Conservation (phyloP, 2,888 invertebrate species). For the Drosophila emarginata region DNA sequence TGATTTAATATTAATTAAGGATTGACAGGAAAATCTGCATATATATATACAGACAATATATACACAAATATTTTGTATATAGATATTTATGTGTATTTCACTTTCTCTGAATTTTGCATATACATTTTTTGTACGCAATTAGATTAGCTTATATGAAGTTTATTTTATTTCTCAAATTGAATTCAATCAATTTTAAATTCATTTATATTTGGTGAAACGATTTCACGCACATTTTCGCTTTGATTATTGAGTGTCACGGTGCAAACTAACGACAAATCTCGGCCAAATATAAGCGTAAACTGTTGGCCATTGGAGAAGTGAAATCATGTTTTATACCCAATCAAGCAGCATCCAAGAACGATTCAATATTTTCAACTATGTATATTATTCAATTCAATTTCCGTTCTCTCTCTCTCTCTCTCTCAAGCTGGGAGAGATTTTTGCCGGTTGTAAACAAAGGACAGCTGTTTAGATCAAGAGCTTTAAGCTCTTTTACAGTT, state of each 20-base stretch:
- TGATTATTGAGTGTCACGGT: neutral
- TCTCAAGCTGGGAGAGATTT: neutral
- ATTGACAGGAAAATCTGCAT: constrained; percentile 45
- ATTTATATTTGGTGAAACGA: constrained; percentile 43
- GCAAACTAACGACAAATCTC: constrained; percentile 6
- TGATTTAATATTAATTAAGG: constrained; percentile 73
- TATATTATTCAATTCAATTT: neutral
- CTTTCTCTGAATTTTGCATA: neutral
- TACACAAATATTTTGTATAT: neutral
- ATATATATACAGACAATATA: neutral
- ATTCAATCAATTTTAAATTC: constrained; percentile 49
- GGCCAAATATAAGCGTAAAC: neutral
- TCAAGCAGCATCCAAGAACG: constrained; percentile 14
- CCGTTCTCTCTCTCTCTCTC: neutral
- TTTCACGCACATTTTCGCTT: constrained; percentile 17
- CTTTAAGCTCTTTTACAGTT: constrained; percentile 4
- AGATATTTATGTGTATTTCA: neutral
- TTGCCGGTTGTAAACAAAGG: constrained; percentile 65
- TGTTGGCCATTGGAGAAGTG: neutral
- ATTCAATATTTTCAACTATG: constrained; percentile 7
- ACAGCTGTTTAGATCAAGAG: constrained; percentile 51
- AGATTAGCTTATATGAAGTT: constrained; percentile 52
- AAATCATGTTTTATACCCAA: constrained; percentile 10
- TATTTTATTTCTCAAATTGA: constrained; percentile 48
- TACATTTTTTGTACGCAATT: constrained; percentile 43